phyloP scores from a whole-genome alignment of 2,113 vertebrate species.

The Paracanthobrama guichenoti region DNA sequence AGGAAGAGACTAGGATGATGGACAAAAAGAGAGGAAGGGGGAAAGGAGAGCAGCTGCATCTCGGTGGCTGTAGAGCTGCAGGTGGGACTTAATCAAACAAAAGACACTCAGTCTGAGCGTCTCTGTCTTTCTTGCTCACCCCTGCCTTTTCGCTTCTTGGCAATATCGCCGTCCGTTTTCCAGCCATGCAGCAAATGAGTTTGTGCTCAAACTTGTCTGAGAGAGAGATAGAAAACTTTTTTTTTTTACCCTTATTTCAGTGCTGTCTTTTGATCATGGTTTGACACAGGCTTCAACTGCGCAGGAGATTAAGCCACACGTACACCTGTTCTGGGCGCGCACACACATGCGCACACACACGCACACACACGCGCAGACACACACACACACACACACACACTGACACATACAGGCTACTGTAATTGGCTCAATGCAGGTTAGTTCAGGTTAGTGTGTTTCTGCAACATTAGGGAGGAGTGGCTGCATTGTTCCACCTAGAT shows the following conservation, averaged over 20 bases:
- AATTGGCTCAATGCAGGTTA: slow-evolving; percentile 48
- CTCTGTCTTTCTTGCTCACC: slow-evolving; percentile 32
- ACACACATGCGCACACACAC: no score
- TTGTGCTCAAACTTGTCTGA: slow-evolving; percentile 40
- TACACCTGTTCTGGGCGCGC: slow-evolving; percentile 43
- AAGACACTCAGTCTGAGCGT: slow-evolving; percentile 49
- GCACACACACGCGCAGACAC: background rate
- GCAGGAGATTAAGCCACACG: slow-evolving; percentile 30
- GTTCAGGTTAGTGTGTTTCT: slow-evolving; percentile 52
- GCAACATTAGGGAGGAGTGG: slow-evolving; percentile 25
- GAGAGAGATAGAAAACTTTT: background rate
- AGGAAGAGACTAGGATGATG: slow-evolving; percentile 28
- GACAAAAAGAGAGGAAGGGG: slow-evolving; percentile 40
- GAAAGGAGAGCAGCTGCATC: slow-evolving; percentile 47
- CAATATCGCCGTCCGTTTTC: slow-evolving; percentile 45
- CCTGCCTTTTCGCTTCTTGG: slow-evolving; percentile 33
- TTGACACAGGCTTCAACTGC: slow-evolving; percentile 33
- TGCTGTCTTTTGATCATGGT: slow-evolving; percentile 37
- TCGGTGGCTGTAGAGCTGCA: slow-evolving; percentile 51
- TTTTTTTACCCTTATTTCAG: slow-evolving; percentile 31
- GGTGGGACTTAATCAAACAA: slow-evolving; percentile 54
- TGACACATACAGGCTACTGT: slow-evolving; percentile 23
- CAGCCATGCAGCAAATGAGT: slow-evolving; percentile 50
- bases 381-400: background rate
- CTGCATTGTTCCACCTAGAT: slow-evolving; percentile 14